A percentile compares a stretch with the other conserved stretches of the same genome.
Evolutionary conservation across 2,113 vertebrate species (phyloP).

Genomic region (Lichenostomus cassidix): DNA sequence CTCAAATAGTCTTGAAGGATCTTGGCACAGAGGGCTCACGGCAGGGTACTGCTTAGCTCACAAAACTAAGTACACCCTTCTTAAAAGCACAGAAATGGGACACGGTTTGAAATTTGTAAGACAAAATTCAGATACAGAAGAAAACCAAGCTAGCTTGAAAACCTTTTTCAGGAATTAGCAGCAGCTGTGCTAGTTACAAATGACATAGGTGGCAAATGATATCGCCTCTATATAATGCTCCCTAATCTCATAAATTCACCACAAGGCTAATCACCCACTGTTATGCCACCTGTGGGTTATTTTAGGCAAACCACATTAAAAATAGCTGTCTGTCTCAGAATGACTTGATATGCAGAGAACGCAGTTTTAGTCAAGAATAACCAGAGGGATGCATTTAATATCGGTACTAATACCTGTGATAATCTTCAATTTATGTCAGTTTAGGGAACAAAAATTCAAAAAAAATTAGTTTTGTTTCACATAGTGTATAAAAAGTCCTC

Average conservation of each 20-base stretch:
- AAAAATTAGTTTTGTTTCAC: neutral
- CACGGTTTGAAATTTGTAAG: neutral
- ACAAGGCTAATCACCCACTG: neutral
- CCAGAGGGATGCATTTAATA: neutral
- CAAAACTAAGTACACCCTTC: neutral
- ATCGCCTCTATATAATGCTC: neutral
- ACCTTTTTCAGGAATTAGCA: neutral
- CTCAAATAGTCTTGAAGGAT: neutral
- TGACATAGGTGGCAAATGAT: neutral
- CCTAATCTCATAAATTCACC: neutral
- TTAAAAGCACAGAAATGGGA: neutral
- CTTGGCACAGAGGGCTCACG: neutral
- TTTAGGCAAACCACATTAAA: neutral
- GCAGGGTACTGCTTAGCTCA: neutral
- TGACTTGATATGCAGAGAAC: neutral
- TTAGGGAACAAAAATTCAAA: neutral
- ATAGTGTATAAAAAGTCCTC: neutral
- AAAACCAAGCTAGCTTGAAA: neutral
- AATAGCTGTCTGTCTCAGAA: neutral
- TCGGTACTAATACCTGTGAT: fast-evolving
- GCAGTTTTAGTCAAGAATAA: neutral
- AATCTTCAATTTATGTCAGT: neutral
- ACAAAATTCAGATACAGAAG: neutral
- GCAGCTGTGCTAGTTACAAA: neutral
- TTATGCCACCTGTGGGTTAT: neutral